phyloP scores from a whole-genome alignment of 1,140 invertebrate genomes.

The Drosophila obscura region DNA sequence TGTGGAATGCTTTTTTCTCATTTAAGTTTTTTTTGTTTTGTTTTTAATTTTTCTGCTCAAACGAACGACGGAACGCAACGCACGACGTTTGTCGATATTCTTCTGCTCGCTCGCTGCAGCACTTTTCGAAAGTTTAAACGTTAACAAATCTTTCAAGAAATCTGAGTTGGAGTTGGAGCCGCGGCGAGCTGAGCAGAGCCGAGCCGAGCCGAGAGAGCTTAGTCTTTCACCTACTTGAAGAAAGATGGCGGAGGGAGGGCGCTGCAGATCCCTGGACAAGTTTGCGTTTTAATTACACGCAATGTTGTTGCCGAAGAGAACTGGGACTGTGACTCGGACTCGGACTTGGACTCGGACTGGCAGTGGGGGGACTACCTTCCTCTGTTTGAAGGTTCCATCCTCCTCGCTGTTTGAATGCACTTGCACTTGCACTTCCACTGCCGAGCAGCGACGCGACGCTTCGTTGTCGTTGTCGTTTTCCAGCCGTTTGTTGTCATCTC shows the following conservation, averaged over 20 bases:
- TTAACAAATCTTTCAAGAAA: conserved; percentile 79
- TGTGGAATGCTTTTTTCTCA: conserved; percentile 68
- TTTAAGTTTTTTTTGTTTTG: conserved; percentile 78
- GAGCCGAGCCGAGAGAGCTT: not conserved
- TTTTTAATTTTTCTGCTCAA: conserved; percentile 69
- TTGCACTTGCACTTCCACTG: conserved; percentile 30
- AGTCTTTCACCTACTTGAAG: conserved; percentile 73
- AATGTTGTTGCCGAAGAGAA: conserved; percentile 41
- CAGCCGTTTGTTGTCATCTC: conserved; percentile 35
- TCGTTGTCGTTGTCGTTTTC: conserved; percentile 12
- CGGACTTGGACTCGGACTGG: no score
- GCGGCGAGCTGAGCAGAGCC: conserved; percentile 5
- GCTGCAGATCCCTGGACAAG: conserved; percentile 29
- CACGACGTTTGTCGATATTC: conserved; percentile 64
- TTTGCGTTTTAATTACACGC: conserved; percentile 81
- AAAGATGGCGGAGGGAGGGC: conserved; percentile 4
- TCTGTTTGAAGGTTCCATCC: no score
- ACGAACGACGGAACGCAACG: conserved; percentile 31
- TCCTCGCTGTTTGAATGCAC: no score
- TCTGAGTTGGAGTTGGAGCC: conserved; percentile 44
- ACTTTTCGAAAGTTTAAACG: conserved; percentile 74
- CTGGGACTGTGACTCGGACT: not conserved
- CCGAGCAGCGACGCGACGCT: conserved; percentile 4
- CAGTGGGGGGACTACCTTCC: not conserved
- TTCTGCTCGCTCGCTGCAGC: conserved; percentile 65